Percentiles rank a stretch among this genome's conserved stretches.
These are phyloP conservation scores for Galemys pyrenaicus DNA, from an alignment of 2,113 vertebrate genomes.

Conservation along the genomic window DNA sequence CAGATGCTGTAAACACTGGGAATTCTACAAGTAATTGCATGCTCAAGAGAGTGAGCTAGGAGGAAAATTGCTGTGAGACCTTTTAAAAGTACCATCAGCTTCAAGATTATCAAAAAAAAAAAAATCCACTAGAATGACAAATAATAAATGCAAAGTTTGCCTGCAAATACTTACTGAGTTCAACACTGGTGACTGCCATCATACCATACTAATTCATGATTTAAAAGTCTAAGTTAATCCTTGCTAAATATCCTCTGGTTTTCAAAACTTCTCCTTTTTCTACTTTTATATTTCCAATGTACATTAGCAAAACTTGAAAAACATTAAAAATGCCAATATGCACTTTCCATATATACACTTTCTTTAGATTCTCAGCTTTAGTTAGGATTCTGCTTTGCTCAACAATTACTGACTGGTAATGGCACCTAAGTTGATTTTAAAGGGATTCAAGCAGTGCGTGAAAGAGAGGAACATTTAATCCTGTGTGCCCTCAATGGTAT, in stretches of 20 bases:
- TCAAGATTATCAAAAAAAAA: neutral
- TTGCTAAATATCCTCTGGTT: neutral
- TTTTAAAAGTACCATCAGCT: neutral
- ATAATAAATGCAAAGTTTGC: neutral
- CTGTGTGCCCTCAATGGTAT: neutral
- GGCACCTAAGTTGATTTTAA: constrained; percentile 36
- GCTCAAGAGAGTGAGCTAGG: neutral
- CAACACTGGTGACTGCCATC: neutral
- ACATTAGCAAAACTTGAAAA: neutral
- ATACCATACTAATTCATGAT: neutral
- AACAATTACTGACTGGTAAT: neutral
- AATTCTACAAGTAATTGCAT: neutral
- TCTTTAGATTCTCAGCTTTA: neutral
- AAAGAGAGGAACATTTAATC: neutral
- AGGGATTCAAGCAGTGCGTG: neutral
- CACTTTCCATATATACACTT: neutral
- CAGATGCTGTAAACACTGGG: neutral
- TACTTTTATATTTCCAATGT: neutral
- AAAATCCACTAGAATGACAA: neutral
- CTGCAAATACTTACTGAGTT: neutral
- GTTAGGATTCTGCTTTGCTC: constrained; percentile 33
- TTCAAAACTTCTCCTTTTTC: neutral
- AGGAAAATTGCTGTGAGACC: neutral
- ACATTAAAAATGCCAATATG: neutral
- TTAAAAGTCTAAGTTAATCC: neutral